Evolutionary conservation across 2,797 vertebrate species (phyloP), one percentile per base, ranked within the genome.

Genomic region (Poeciliopsis presidionis): DNA sequence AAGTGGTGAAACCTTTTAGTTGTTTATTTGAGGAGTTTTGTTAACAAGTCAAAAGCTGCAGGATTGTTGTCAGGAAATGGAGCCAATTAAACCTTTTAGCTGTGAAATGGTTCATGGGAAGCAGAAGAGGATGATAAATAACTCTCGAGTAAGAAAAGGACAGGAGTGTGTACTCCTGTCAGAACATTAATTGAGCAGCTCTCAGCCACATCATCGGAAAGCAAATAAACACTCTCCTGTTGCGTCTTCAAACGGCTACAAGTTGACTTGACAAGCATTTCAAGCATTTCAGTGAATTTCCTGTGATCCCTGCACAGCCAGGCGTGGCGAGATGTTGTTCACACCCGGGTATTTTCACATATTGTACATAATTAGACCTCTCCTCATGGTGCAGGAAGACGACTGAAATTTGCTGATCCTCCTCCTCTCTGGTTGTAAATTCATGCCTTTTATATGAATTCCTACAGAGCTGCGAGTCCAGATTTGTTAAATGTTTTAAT

Each of bases 331-430:
- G 57, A 76, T 39, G 7, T 30, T 74, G 9, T 39, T 61, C 80
- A 53, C 53, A 73, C 30, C 11, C 18, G 11, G 45, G 30, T 65
- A 72, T 57, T 73, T 73, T 73, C 39, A 53, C 57, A 39, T 73
- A 43, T 75, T 82, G 72, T 25, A 7, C 39, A 77, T 73, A 81
- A 81, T 67, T 67, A 61, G 74, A 55, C 13, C 57, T 55, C 57
- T 73, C 28, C 59, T 77, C 39, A 5, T 22, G 47, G 47, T 53
- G 76, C 46, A 43, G n/a, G 8, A 59, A 55, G 55, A 36, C 41
- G 47, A 36, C 41, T 67, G 75, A 61, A 70, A 41, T 33, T 61
- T 36, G 45, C 28, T 63, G 45, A 18, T 47, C 51, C 49, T 71
- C 69, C n/a, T 61, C 41, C 41, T 74, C 13, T 0, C 20, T 43